Evolutionary conservation across 2,888 invertebrate species (phyloP).

Genomic region (Microctonus aethiopoides): DNA sequence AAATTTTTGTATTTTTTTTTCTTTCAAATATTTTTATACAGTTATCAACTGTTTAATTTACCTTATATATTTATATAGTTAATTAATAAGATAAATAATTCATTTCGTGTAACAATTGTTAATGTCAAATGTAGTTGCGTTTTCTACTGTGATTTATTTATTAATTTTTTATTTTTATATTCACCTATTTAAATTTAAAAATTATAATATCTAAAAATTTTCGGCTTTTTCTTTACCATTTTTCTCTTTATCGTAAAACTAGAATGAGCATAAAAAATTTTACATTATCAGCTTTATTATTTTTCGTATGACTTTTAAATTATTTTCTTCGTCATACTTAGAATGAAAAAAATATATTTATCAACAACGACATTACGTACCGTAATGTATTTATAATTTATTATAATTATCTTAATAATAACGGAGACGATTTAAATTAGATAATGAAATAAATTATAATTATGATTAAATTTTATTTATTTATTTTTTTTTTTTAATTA

Average conservation of each 20-base stretch:
- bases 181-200: neutral
- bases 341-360: conserved; percentile 11
- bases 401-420: conserved; percentile 2
- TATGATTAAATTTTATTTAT: no score
- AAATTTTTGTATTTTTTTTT: no score
- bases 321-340: neutral
- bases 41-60: conserved; percentile 34
- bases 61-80: neutral
- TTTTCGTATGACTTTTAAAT: neutral
- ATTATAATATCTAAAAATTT: neutral
- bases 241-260: conserved; percentile 21
- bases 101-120: no score
- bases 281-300: conserved; percentile 16
- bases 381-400: neutral
- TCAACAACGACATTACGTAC: neutral
- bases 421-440: conserved; percentile 26
- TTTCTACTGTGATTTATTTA: neutral
- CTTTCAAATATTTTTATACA: conserved; percentile 33
- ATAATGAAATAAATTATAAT: conserved; percentile 33
- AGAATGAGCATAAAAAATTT: conserved; percentile 40
- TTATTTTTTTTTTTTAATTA: conserved; percentile 39
- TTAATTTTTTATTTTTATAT: neutral
- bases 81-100: neutral
- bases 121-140: no score
- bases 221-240: no score